Evolutionary conservation across 37 sponge, comb jelly and placozoan genomes (phyloP).

Genomic region (Eunapius fragilis): DNA sequence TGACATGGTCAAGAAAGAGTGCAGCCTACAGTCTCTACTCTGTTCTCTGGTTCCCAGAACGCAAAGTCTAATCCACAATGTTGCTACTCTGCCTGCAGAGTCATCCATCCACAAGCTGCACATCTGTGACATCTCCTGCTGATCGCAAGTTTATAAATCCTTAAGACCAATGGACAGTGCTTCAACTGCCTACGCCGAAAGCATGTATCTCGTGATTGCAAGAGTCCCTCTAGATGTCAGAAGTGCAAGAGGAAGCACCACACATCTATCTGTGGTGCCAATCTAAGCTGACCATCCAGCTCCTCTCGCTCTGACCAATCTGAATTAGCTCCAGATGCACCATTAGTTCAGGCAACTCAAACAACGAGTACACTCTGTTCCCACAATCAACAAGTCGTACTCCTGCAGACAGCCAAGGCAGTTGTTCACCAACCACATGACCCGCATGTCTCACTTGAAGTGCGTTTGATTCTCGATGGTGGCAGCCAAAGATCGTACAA

Average conservation of each 20-base stretch:
- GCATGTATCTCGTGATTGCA: neutral
- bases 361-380: too few species aligned
- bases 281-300: too few species aligned
- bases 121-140: neutral
- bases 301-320: too few species aligned
- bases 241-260: slow-evolving; percentile 9
- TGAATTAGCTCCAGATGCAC: neutral
- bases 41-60: neutral
- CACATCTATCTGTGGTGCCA: slow-evolving; percentile 1
- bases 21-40: neutral
- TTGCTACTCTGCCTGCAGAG: slow-evolving; percentile 5
- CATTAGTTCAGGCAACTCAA: neutral
- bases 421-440: neutral
- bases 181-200: neutral
- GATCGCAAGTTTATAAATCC: slow-evolving; percentile 19
- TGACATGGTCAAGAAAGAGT: neutral
- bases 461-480: neutral
- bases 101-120: slow-evolving; percentile 8
- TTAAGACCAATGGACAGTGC: slow-evolving; percentile 7
- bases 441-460: neutral
- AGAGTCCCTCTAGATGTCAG: neutral
- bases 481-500: slow-evolving; percentile 36
- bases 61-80: neutral
- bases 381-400: neutral
- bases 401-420: slow-evolving; percentile 23